Evolutionary conservation across 37 sponge, comb jelly and placozoan species (phyloP).

Genomic region (Oscarella lobularis): DNA sequence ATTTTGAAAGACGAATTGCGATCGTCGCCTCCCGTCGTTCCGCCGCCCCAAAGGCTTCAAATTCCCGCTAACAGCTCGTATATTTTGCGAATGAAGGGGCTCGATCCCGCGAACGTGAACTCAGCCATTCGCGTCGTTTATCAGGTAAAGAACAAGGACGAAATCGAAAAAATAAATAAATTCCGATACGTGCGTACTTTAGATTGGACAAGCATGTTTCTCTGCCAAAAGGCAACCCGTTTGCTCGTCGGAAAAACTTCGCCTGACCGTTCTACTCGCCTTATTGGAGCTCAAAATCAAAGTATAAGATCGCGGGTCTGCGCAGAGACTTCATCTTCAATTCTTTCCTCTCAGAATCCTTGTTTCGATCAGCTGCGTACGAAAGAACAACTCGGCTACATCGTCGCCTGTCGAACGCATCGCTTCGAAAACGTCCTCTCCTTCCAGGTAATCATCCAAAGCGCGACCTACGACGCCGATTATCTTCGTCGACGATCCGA

Average conservation of each 20-base stretch:
- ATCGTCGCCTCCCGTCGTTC: too few relatives aligned
- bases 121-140: slow-evolving; percentile 40
- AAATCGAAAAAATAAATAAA: too few relatives aligned
- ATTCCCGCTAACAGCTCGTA: not conserved
- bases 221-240: not conserved
- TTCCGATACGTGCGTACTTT: not conserved
- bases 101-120: slow-evolving; percentile 42
- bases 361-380: slow-evolving; percentile 72
- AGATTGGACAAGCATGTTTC: not conserved
- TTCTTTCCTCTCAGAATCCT: slow-evolving; percentile 22
- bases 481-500: slow-evolving; percentile 21
- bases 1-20: too few relatives aligned
- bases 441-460: slow-evolving; percentile 51
- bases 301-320: too few relatives aligned
- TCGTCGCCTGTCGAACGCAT: slow-evolving; percentile 26
- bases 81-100: not conserved
- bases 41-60: not conserved
- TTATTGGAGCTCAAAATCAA: too few relatives aligned
- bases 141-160: slow-evolving; percentile 54
- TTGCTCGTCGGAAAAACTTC: not conserved
- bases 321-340: too few relatives aligned
- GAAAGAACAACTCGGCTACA: slow-evolving; percentile 64
- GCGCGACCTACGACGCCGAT: slow-evolving; percentile 22
- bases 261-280: not conserved
- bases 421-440: slow-evolving; percentile 3